Conservation (phyloP, 1,140 invertebrate genomes). For the Orussus abietinus region DNA sequence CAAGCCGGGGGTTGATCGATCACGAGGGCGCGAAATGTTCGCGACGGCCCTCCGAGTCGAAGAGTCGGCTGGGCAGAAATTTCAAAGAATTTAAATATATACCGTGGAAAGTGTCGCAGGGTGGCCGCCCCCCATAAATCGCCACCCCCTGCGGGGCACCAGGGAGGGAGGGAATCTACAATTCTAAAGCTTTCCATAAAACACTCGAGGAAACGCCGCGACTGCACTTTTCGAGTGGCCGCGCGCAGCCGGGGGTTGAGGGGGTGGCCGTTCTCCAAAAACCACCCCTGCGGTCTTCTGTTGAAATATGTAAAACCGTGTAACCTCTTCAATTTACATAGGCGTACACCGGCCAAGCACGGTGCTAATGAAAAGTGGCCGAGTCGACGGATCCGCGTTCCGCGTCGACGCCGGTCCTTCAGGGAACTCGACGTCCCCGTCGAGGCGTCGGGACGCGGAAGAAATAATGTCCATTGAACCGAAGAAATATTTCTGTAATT, state of each 20-base stretch:
- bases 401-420: no score
- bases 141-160: conserved; percentile 16
- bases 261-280: no score
- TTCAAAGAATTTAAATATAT: conserved; percentile 39
- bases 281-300: conserved; percentile 24
- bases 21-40: background rate
- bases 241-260: no score
- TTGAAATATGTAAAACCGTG: conserved; percentile 54
- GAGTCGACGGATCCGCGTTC: conserved; percentile 1
- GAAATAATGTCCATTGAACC: no score
- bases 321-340: conserved; percentile 55
- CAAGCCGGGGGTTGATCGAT: conserved; percentile 2
- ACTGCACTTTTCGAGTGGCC: conserved; percentile 50
- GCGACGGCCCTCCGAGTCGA: background rate
- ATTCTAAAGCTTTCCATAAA: conserved; percentile 54
- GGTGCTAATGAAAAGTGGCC: conserved; percentile 43
- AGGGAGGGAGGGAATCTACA: conserved; percentile 47
- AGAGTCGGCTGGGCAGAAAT: conserved; percentile 18
- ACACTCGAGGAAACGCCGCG: conserved; percentile 51
- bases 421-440: no score
- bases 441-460: no score
- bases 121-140: conserved; percentile 33
- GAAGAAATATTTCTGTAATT: no score
- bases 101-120: conserved; percentile 1
- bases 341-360: conserved; percentile 17